Base-by-base conservation (phyloP, 2,113 vertebrate genomes). In the Chlamydotis undulata region DNA sequence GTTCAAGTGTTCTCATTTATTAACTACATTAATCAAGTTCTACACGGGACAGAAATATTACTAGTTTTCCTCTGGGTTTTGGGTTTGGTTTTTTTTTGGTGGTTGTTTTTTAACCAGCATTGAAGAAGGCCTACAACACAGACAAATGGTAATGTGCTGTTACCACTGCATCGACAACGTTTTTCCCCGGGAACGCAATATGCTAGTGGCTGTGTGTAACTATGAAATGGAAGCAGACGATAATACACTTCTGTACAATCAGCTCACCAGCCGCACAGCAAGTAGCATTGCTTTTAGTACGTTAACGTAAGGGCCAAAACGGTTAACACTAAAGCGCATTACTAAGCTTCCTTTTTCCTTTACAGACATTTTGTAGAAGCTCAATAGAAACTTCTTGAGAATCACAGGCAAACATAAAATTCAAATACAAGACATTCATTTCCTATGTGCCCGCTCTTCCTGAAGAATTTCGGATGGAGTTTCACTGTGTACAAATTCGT, bases 401-500 rank as follows among this genome's bases (percentile, higher is more conserved):
- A 87, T 45, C 53, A 52, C 15, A 65, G 25, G 65, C 6, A 31
- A 90, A 78, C 2, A 19, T 52, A 68, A 82, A 68, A 75, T 31
- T 60, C 33, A 83, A 88, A 78, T 28, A 78, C 14, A 52, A 53
- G 71, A 57, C 45, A 79, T 35, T 43, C 1, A 47, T 29, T 90
- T 84, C 61, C 25, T 53, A 49, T 1, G 0, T 31, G 43, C 11
- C 60, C n/a, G 7, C 35, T 89, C 53, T 82, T 68, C 29, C 64
- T 37, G 64, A 92, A 90, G 71, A 55, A 45, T 11, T 85, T 22
- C 13, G 1, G 33, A 69, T 19, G 53, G 43, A 64, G 47, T 49
- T 94, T 24, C 37, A 52, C 0, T 14, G 29, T 31, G 6, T 0
- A 1, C 1, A 1, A 53, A 49, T 52, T 86, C 50, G 31, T 14